Base-by-base conservation (phyloP, 2,113 vertebrate species). In the Aspiorhynchus laticeps region DNA sequence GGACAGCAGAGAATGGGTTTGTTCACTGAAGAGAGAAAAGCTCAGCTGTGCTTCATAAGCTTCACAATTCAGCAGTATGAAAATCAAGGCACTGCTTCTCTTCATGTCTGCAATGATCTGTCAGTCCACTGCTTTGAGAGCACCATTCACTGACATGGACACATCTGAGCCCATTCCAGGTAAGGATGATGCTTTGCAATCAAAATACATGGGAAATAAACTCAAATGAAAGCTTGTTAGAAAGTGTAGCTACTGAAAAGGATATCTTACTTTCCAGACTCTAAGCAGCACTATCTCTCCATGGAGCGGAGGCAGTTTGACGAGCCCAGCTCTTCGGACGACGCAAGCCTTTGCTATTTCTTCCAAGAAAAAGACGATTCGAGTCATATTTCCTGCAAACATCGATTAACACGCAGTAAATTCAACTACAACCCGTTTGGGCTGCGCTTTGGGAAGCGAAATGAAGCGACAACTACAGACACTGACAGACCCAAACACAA, bases 341-440 rank as follows among this genome's bases (percentile, higher is more conserved):
- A 93, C 0, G 61, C 91, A 33, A 90, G 69, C 67, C 88, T 94
- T 33, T 96, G 95, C 74, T 91, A 93, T 85, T 93, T 95, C 38
- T 83, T 94, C 41, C 91, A 92, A 6, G 91, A 95, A 81, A 93
- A 90, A 0, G 89, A 94, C 0, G 89, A 88, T 0, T 90, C 94
- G 71, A 91, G 90, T 56, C 93, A 94, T 63, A 90, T 94, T 3
- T 90, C 94, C 31, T 96, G 95, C 88, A 93, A 93, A 38, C 91
- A 95, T 19, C 93, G 93, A 0, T 84, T 92, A 26, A 10, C 90
- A 21, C 89, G 92, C 81, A 94, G 92, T 10, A 94, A 94, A 17
- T 96, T 96, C 91, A 96, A 95, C 91, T 93, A 93, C 91, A 96
- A 96, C 88, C 91, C 95, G 1, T 95, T 95, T 11, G 93, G 94